phyloP scores from a whole-genome alignment of 2,888 invertebrate genomes.

The Thymelicus sylvestris region DNA sequence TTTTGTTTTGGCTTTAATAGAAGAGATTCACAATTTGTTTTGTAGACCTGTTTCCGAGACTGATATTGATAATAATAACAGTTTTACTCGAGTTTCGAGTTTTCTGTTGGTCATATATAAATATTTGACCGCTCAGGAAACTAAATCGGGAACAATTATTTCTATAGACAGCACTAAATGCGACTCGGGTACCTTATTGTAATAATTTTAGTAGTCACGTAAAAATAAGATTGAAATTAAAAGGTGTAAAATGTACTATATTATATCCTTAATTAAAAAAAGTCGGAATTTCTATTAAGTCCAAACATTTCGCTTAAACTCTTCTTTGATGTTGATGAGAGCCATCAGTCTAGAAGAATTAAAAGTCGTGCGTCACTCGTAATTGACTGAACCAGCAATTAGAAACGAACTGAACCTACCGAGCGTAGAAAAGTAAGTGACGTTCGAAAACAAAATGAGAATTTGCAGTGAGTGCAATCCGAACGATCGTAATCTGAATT shows the following conservation, averaged over 20 bases:
- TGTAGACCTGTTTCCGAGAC: background rate
- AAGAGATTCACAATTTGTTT: background rate
- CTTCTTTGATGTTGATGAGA: background rate
- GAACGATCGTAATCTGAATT: slow-evolving; percentile 60
- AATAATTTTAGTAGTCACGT: too few species aligned
- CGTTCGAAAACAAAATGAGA: slow-evolving; percentile 56
- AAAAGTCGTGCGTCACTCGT: slow-evolving; percentile 19
- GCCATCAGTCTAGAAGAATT: slow-evolving; percentile 14
- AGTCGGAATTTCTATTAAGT: background rate
- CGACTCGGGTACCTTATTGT: too few species aligned
- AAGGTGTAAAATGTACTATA: too few species aligned
- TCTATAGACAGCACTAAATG: too few species aligned
- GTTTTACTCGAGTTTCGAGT: too few species aligned
- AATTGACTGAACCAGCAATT: slow-evolving; percentile 41
- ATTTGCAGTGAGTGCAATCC: slow-evolving; percentile 64
- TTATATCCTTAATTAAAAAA: background rate
- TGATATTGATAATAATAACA: too few species aligned
- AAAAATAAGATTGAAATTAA: too few species aligned
- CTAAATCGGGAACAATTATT: too few species aligned
- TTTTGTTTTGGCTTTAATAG: too few species aligned
- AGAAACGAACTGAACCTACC: slow-evolving; percentile 33
- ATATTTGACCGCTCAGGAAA: too few species aligned
- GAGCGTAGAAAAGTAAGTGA: slow-evolving; percentile 48
- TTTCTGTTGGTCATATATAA: too few species aligned
- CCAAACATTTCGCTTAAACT: slow-evolving; percentile 1